Percentiles rank a stretch among this genome's conserved stretches.
These are phyloP conservation scores for Agonum fuliginosum DNA, from an alignment of 2,888 invertebrate genomes.

Conservation along the genomic window DNA sequence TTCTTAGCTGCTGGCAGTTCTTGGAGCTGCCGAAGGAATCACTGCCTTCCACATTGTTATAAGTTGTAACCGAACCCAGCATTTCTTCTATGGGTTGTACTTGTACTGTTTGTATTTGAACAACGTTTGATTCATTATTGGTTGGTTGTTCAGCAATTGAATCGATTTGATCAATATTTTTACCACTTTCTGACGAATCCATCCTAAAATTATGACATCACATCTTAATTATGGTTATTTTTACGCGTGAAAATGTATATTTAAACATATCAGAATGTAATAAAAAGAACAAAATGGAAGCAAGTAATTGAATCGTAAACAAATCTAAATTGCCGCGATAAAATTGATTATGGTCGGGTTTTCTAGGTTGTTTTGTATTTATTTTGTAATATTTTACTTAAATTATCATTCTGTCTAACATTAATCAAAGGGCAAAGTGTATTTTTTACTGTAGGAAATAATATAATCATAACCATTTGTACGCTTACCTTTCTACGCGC, in stretches of 20 bases:
- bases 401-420: neutral
- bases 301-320: constrained; percentile 25
- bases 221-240: neutral
- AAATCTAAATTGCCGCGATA: neutral
- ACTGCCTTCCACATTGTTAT: constrained; percentile 71
- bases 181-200: constrained; percentile 25
- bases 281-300: constrained; percentile 46
- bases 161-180: constrained; percentile 22
- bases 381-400: neutral
- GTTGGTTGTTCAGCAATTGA: neutral
- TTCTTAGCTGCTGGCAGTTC: constrained; percentile 74
- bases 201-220: constrained; percentile 38
- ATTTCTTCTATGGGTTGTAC: constrained; percentile 73
- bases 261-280: constrained; percentile 26
- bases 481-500: constrained; percentile 43
- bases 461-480: constrained; percentile 26
- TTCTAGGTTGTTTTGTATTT: neutral
- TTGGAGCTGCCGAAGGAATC: constrained; percentile 70
- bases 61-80: constrained; percentile 82
- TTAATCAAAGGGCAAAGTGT: neutral
- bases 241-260: neutral
- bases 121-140: constrained; percentile 1
- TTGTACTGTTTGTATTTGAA: constrained; percentile 1
- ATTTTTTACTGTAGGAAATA: constrained; percentile 10
- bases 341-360: neutral